Percentiles rank a stretch among this genome's conserved stretches.
Conservation (phyloP, 2,113 vertebrate genomes). For the Odontophorus gujanensis region DNA sequence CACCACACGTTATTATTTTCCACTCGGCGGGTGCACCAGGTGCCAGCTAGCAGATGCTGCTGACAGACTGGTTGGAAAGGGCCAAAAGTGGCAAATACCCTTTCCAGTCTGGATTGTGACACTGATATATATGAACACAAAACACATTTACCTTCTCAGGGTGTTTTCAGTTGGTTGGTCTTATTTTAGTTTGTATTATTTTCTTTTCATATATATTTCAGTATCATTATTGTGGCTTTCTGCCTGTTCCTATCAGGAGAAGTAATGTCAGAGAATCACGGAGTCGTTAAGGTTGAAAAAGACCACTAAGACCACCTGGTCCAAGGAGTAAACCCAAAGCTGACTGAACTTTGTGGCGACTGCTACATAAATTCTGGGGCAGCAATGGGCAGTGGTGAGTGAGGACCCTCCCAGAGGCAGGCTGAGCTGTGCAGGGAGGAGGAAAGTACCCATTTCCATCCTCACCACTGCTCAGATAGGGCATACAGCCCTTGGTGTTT, state of each 20-base stretch:
- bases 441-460: background rate
- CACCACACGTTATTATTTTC: background rate
- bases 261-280: background rate
- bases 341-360: background rate
- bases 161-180: background rate
- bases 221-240: background rate
- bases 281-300: no score
- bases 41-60: constrained; percentile 22
- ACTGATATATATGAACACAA: background rate
- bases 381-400: background rate
- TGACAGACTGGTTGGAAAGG: background rate
- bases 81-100: background rate
- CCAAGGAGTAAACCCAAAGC: background rate
- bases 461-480: background rate
- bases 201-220: background rate
- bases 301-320: no score
- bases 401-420: background rate
- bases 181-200: background rate
- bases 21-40: background rate
- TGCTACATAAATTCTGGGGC: fast-evolving
- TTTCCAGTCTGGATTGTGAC: background rate
- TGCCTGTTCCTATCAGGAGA: background rate
- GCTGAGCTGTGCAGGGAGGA: background rate
- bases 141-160: background rate
- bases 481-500: background rate